A percentile compares a stretch with the other conserved stretches of the same genome.
Evolutionary conservation across 2,888 invertebrate genomes (phyloP).

Genomic region (Craniophora ligustri): DNA sequence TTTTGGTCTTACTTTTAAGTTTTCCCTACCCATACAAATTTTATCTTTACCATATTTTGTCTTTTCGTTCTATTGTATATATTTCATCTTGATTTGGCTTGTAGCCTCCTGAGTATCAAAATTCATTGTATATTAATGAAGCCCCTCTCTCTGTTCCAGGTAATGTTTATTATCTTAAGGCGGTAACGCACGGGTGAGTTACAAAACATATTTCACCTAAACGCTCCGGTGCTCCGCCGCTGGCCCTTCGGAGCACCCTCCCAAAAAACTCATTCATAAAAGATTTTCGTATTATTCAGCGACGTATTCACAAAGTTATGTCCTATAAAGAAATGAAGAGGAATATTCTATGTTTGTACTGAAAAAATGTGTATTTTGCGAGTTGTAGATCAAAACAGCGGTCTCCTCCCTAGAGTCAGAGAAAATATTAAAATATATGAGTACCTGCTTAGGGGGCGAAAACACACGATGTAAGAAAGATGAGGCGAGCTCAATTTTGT

Average conservation of each 20-base stretch:
- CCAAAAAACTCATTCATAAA: conserved; percentile 73
- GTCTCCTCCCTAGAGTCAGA: conserved; percentile 70
- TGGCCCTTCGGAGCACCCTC: conserved; percentile 52
- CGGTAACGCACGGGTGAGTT: conserved; percentile 63
- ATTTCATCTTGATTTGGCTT: conserved; percentile 1
- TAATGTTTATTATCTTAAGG: conserved; percentile 66
- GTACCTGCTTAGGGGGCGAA: conserved; percentile 71
- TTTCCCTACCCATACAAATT: too few species aligned
- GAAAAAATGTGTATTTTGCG: conserved; percentile 74
- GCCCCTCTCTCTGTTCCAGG: conserved; percentile 72
- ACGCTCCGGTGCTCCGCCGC: conserved; percentile 47
- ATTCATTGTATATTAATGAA: conserved; percentile 40
- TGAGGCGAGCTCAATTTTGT: conserved; percentile 84
- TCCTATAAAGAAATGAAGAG: conserved; percentile 66
- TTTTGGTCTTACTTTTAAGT: too few species aligned
- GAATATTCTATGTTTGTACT: conserved; percentile 71
- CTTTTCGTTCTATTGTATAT: not conserved
- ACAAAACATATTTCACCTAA: conserved; percentile 58
- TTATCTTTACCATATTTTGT: too few species aligned
- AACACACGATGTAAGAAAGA: conserved; percentile 82
- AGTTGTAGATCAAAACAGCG: conserved; percentile 82
- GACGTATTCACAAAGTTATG: conserved; percentile 76
- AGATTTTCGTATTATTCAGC: conserved; percentile 72
- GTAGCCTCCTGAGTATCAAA: conserved; percentile 9
- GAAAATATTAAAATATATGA: conserved; percentile 83